These are phyloP conservation scores for Vombatus ursinus DNA, from an alignment of 2,113 vertebrate genomes.

Conservation along the genomic window DNA sequence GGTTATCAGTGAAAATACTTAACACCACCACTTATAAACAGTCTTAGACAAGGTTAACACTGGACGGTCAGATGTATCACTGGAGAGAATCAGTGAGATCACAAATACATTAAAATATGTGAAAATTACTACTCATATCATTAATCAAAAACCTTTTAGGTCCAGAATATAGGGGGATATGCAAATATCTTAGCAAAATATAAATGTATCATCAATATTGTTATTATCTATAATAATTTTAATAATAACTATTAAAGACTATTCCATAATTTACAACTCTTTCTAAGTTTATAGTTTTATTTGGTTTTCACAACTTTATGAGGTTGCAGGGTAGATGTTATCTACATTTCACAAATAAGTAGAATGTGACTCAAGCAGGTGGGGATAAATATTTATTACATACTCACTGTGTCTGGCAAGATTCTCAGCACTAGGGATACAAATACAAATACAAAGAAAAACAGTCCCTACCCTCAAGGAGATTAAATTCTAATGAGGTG, in stretches of 20 bases:
- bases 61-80: neutral
- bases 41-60: neutral
- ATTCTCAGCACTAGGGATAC: no score
- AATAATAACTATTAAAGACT: neutral
- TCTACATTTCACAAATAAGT: neutral
- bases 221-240: neutral
- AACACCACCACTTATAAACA: neutral
- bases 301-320: neutral
- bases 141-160: neutral
- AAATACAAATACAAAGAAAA: neutral
- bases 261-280: neutral
- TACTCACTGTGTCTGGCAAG: neutral
- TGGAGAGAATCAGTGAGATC: no score
- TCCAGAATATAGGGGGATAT: neutral
- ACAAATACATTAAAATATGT: neutral
- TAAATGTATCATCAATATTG: neutral
- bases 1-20: neutral
- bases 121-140: neutral
- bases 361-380: neutral
- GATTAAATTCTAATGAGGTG: neutral
- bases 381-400: neutral
- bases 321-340: neutral
- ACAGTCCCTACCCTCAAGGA: neutral
- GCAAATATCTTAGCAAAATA: neutral
- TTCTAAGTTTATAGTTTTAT: neutral